Conservation (phyloP, 2,797 vertebrate species). For the Cryptoblepharus egeriae region DNA sequence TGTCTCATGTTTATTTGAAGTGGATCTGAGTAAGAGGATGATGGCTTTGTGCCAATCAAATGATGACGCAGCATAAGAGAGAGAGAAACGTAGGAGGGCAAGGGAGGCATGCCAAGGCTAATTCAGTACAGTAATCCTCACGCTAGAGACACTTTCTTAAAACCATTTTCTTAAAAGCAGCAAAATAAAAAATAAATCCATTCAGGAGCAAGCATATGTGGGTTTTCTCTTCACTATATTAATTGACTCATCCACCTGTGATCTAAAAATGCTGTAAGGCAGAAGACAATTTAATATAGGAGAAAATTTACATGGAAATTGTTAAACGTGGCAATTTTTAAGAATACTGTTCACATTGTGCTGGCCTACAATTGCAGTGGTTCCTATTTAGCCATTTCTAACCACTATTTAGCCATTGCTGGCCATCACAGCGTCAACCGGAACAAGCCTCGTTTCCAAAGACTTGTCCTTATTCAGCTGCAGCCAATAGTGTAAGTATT, state of each 20-base stretch:
- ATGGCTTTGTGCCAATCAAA: conserved; percentile 55
- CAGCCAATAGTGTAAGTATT: neutral
- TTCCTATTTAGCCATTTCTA: neutral
- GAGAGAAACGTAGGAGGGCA: conserved; percentile 31
- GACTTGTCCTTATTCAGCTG: neutral
- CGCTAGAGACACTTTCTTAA: conserved; percentile 41
- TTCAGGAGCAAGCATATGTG: neutral
- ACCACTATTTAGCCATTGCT: neutral
- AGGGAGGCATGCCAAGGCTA: conserved; percentile 43
- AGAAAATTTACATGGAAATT: neutral
- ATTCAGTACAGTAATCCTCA: conserved; percentile 57
- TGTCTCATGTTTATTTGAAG: conserved; percentile 46
- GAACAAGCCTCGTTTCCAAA: neutral
- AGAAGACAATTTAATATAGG: too few relatives aligned
- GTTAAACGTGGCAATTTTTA: neutral
- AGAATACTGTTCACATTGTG: neutral
- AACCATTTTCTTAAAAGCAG: conserved; percentile 16
- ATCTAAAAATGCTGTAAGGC: neutral
- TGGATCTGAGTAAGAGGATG: conserved; percentile 15
- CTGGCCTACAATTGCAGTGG: too few relatives aligned
- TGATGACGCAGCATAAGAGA: conserved; percentile 60
- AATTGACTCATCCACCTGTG: neutral
- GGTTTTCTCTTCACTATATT: neutral
- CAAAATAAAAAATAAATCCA: neutral
- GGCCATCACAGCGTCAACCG: neutral